Evolutionary conservation across 2,797 vertebrate species (phyloP), one percentile per base, ranked within the genome.

Genomic region (Cheirogaleus major): DNA sequence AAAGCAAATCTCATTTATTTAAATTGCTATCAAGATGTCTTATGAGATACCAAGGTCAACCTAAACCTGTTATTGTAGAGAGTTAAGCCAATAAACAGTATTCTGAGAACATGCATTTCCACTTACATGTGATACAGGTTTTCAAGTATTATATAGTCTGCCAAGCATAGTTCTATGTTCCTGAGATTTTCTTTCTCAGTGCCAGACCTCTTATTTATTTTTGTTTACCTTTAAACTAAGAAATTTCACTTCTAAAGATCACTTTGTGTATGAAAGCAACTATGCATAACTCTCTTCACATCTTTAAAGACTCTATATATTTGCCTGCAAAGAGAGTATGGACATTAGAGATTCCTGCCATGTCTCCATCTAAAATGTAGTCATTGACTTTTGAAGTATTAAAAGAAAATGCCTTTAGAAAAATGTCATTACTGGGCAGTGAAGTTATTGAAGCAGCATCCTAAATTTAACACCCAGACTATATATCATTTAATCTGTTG

Each of bases 331-430:
- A 96, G 80, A 70, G 17, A 75, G 25, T 27, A 13, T 35, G 65
- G 9, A 20, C 17, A 75, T 95, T 96, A 79, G 79, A 82, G 65
- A 97, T 95, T 97, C 69, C 70, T 96, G 65, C 95, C 92, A 84
- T 82, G 80, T 43, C 45, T 95, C 82, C 57, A 92, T 94, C 55
- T 94, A 95, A 81, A 97, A 95, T 96, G 45, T 93, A 97, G 96
- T 97, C 79, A 91, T 67, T 97, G 67, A 87, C 50, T 95, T 98
- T 97, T 96, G 80, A 97, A 97, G 63, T 93, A 95, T 96, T 86
- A 87, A 96, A 95, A 97, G 93, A 95, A 94, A 97, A 95, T 94
- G 48, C 35, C 89, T 95, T 96, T 93, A 76, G 89, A 95, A 94
- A 97, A 93, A 86, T 86, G 72, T 92, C 70, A 81, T 69, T 52